Percentiles rank a stretch among this genome's conserved stretches.
phyloP scores from a whole-genome alignment of 2,113 vertebrate species.

The Donacobius atricapilla region DNA sequence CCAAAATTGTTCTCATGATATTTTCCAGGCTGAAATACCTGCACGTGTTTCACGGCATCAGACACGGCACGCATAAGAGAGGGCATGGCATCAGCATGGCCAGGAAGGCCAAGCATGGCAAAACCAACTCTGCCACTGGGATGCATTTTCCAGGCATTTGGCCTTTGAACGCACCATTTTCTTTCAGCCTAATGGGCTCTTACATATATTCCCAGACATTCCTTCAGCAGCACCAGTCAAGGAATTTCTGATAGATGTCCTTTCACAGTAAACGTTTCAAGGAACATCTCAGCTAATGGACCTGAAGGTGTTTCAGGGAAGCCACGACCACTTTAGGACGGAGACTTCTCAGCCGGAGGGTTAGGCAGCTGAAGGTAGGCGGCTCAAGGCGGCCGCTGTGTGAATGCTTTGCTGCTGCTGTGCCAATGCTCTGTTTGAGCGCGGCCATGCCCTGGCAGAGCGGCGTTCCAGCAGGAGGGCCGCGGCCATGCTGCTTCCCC shows the following conservation, averaged over 20 bases:
- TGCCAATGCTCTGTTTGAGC: fast-evolving
- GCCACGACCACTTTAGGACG: neutral
- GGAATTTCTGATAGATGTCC: neutral
- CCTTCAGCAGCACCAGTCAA: neutral
- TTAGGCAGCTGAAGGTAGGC: fast-evolving
- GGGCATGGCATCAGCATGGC: fast-evolving
- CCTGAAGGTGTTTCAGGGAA: neutral
- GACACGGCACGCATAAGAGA: neutral
- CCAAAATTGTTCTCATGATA: neutral
- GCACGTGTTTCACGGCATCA: neutral
- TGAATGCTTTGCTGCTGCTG: no score
- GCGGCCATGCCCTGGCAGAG: fast-evolving
- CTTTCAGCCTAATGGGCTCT: neutral
- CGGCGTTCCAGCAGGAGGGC: fast-evolving
- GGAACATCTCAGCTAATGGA: neutral
- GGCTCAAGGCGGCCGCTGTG: fast-evolving
- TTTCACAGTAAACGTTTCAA: neutral
- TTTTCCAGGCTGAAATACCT: neutral
- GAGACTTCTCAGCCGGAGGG: neutral
- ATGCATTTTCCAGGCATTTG: neutral
- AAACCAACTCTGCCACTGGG: neutral
- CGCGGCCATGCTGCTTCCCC: neutral
- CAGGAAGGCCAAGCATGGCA: neutral
- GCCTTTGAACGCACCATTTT: neutral
- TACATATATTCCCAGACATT: neutral